Conservation (phyloP, 2,888 invertebrate species). For the Pteria penguin region DNA sequence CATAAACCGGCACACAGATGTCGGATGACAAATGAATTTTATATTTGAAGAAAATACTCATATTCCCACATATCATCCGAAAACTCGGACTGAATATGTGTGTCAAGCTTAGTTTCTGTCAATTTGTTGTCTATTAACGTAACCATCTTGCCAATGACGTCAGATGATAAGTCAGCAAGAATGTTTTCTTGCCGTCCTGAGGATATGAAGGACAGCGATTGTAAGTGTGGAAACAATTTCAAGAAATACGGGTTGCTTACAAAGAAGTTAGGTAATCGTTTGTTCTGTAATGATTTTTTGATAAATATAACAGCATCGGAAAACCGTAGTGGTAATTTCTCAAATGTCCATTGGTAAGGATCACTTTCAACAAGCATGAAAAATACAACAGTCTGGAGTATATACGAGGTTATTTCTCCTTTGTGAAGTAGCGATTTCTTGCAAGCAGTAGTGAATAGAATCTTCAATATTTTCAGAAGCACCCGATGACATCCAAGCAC, state of each 20-base stretch:
- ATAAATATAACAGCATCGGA: slow-evolving; percentile 69
- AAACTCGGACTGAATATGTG: slow-evolving; percentile 62
- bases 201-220: slow-evolving; percentile 50
- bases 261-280: slow-evolving; percentile 67
- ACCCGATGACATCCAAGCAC: slow-evolving; percentile 58
- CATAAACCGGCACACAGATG: too few species aligned
- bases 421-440: slow-evolving; percentile 59
- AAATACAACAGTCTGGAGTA: slow-evolving; percentile 59
- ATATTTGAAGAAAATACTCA: slow-evolving; percentile 70
- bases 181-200: slow-evolving; percentile 65
- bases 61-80: slow-evolving; percentile 73
- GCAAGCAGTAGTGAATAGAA: slow-evolving; percentile 57
- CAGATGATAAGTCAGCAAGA: slow-evolving; percentile 51
- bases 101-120: slow-evolving; percentile 55
- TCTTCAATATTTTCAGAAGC: slow-evolving; percentile 63
- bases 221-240: slow-evolving; percentile 59
- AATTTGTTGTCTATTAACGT: slow-evolving; percentile 61
- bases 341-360: slow-evolving; percentile 64
- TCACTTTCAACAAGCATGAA: slow-evolving; percentile 68
- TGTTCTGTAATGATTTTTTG: slow-evolving; percentile 57
- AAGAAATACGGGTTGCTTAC: slow-evolving; percentile 66
- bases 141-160: slow-evolving; percentile 56
- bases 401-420: slow-evolving; percentile 55
- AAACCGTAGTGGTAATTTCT: slow-evolving; percentile 58
- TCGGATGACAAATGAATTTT: too few species aligned